Evolutionary conservation across 1,140 invertebrate genomes (phyloP).

Genomic region (roundworm (Caenorhabditis elegans)): DNA sequence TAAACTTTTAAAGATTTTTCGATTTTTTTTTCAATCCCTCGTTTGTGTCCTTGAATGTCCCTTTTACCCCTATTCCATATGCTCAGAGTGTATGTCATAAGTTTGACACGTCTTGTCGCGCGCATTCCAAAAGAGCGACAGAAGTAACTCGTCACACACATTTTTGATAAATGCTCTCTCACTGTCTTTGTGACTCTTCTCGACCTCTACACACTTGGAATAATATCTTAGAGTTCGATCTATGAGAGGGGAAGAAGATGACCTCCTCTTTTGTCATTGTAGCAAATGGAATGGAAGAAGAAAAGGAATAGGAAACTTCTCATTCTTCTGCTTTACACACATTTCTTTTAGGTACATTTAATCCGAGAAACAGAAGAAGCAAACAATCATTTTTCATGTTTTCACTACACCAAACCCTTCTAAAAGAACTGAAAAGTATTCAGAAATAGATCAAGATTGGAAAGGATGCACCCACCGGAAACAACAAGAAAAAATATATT

Average conservation of each 20-base stretch:
- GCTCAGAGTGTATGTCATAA: not conserved
- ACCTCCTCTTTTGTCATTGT: not conserved
- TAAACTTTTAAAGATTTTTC: not conserved
- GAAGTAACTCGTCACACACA: conserved; percentile 3
- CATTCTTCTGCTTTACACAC: no score
- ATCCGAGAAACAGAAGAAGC: not conserved
- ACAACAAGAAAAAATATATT: no score
- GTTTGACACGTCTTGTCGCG: conserved; percentile 26
- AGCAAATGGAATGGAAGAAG: no score
- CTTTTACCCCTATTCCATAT: not conserved
- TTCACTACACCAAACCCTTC: not conserved
- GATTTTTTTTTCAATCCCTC: not conserved
- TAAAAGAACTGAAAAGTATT: no score
- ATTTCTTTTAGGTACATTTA: not conserved
- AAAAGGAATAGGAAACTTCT: no score
- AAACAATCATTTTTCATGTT: not conserved
- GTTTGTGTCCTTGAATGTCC: not conserved
- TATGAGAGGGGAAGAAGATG: not conserved
- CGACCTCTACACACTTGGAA: no score
- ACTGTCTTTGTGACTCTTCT: not conserved
- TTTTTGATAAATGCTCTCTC: conserved; percentile 13
- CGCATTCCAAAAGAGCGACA: conserved; percentile 6
- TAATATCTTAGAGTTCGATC: not conserved
- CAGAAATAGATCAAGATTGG: no score
- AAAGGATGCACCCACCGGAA: no score